Evolutionary conservation across 2,888 invertebrate genomes (phyloP), one percentile per base, ranked within the genome.

Genomic region (Agriopis aurantiaria): DNA sequence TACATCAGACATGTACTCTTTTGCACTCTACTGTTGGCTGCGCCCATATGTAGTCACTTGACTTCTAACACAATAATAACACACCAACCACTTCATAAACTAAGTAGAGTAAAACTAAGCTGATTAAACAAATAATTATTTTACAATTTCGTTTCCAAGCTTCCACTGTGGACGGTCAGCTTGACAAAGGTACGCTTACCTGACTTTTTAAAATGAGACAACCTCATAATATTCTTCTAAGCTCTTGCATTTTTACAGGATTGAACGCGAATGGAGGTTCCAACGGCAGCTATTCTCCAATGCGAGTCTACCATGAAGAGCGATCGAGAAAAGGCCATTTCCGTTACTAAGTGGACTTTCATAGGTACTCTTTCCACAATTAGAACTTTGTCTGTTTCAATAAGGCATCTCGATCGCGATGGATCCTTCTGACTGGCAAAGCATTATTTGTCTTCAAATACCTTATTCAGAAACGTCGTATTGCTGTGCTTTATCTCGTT

Each of bases 251-350:
- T 51, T 49, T 71, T 68, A 9, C 89, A 96, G 96, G 96, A 75
- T 91, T 96, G 87, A 96, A 96, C 83, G 90, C 95, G 40, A 96
- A 96, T 76, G 94, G 94, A 64, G 89, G 88, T 40, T 90, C 95
- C 3, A 96, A 96, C 81, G 97, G 97, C 64, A 96, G 95, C 73
- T 97, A 97, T 84, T 97, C 97, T 14, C 97, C 97, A 0, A 95
- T 97, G 85, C 94, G 97, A 79, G 97, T 97, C 11, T 97, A 97
- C 84, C 97, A 97, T 89, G 97, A 97, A 83, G 97, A 97, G 82
- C 95, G 97, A 82, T 97, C 97, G 73, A 96, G 96, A 84, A 97
- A 97, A 89, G 97, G 97, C 72, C 97, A 97, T 85, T 97, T 97
- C 93, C 96, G 97, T 87, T 97, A 97, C 89, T 97, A 95, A 95